Percentiles rank a stretch among this genome's conserved stretches.
Evolutionary conservation across 1,140 invertebrate genomes (phyloP).

Genomic region (Littorina saxatilis): DNA sequence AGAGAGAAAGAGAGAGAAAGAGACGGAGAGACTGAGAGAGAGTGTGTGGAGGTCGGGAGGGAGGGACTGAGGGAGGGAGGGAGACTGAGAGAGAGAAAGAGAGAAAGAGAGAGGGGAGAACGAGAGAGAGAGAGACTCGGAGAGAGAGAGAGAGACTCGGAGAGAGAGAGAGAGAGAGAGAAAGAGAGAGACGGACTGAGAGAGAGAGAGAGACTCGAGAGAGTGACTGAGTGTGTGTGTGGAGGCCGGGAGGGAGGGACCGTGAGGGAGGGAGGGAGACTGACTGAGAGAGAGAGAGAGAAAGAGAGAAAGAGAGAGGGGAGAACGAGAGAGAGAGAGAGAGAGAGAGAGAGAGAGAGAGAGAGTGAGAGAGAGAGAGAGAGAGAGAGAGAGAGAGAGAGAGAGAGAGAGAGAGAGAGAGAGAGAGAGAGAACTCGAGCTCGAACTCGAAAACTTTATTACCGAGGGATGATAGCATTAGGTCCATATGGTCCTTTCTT

Average conservation of each 20-base stretch:
- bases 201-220: too few relatives aligned
- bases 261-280: too few relatives aligned
- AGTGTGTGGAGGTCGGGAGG: background rate
- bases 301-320: too few relatives aligned
- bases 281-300: background rate
- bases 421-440: conserved; percentile 3
- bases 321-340: background rate
- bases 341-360: conserved; percentile 26
- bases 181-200: too few relatives aligned
- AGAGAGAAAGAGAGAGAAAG: background rate
- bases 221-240: background rate
- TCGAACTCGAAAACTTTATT: too few relatives aligned
- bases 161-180: too few relatives aligned
- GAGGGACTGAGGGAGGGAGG: too few relatives aligned
- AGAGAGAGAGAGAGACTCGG: too few relatives aligned
- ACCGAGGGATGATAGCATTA: too few relatives aligned
- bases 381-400: conserved; percentile 28
- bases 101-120: background rate
- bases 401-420: conserved; percentile 37
- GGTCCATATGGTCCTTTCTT: too few relatives aligned
- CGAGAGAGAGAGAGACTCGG: too few relatives aligned
- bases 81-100: too few relatives aligned
- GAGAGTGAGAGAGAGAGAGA: conserved; percentile 30
- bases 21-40: background rate
- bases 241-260: background rate